Base-by-base conservation (phyloP, 35 echinoderm and acorn worm genomes). In the Hemicentrotus pulcherrimus region DNA sequence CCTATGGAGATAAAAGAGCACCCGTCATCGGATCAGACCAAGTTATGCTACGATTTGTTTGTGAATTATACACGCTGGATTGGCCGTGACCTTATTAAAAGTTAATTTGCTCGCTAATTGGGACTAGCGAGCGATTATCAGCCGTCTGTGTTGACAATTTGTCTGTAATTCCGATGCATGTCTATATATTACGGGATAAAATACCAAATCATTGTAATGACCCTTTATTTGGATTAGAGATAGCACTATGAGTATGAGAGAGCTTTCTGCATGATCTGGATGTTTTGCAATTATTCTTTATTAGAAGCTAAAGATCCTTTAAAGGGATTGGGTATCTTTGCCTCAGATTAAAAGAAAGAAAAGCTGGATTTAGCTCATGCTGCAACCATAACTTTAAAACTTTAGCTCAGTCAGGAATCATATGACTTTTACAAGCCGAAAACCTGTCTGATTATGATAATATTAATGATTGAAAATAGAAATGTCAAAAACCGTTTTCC, bases 71-170 rank as follows among this genome's bases (percentile, higher is more conserved):
- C 65, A 78, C 65, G 22, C 15, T 78, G 28, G 65, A 78, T 28
- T 78, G 65, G 24, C 65, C 65, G 24, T 78, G 65, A 78, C 65
- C 65, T 78, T 78, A 78, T 78, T 78, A 78, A 78, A 78, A n/a
- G 15, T 78, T 78, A 78, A 78, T 78, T 78, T 78, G 65, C 65
- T 22, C 24, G 24, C 65, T 78, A 78, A 78, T 78, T 78, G 19
- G 28, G 65, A 78, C 65, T 6, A n/a, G 65, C 19, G 65, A n/a
- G 6, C 65, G 19, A 78, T 78, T n/a, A 78, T n/a, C 5, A 78
- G 7, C 65, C 65, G 65, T 78, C 65, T 78, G 22, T 78, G 18
- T 78, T 78, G 65, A 78, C 65, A 78, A 78, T 78, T 78, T n/a
- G 19, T n/a, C 22, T 78, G 65, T 22, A 28, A 78, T 78, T 78